phyloP scores from a whole-genome alignment of 2,797 vertebrate species.

The Cossypha niveicapilla region DNA sequence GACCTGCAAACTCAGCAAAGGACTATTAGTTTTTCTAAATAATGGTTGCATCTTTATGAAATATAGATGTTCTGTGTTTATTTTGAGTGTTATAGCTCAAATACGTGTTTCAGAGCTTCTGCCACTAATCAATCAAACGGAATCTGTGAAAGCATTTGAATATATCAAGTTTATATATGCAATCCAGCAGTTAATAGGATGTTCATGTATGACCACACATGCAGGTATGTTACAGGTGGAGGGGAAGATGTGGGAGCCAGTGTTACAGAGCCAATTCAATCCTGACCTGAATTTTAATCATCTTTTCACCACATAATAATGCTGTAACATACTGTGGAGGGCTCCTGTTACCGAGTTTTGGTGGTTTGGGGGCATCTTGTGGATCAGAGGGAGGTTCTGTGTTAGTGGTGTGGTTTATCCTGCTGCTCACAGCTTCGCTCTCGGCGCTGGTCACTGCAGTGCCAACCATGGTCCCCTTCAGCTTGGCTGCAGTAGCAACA shows the following conservation, averaged over 20 bases:
- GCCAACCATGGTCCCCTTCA: not conserved
- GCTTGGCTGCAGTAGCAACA: not conserved
- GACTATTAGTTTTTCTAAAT: not conserved
- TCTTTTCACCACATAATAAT: not conserved
- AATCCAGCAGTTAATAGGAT: not conserved
- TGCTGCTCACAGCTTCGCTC: not conserved
- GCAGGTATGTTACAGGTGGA: not conserved
- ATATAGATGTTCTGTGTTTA: not conserved
- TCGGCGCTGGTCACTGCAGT: fast-evolving
- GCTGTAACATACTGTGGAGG: not conserved
- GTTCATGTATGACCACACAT: fast-evolving
- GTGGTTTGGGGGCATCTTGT: not conserved
- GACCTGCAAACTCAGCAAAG: not conserved
- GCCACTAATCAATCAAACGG: not conserved
- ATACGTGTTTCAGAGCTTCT: not conserved
- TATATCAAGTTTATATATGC: fast-evolving
- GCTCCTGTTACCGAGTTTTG: not conserved
- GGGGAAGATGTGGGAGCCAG: not conserved
- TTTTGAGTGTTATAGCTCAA: not conserved
- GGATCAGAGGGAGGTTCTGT: not conserved
- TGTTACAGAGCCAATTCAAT: not conserved
- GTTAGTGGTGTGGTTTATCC: not conserved
- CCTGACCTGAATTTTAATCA: not conserved
- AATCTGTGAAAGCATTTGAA: not conserved
- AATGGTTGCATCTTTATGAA: not conserved